Base-by-base conservation (phyloP, 2,113 vertebrate genomes). In the Rafetus swinhoei region DNA sequence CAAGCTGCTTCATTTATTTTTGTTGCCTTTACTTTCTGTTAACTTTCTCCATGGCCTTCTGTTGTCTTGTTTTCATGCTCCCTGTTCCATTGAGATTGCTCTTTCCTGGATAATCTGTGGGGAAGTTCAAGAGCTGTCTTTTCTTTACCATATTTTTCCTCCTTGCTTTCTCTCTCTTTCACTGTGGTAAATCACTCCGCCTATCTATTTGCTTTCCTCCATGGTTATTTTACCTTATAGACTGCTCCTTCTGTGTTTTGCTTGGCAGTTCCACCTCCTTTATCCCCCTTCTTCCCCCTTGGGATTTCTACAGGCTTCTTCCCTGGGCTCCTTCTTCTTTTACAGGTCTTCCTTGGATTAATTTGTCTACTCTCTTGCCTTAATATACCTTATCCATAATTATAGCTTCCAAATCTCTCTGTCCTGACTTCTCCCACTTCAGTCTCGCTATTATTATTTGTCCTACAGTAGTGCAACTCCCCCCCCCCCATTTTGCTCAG, bases 1-100 rank as follows among this genome's bases (percentile, higher is more conserved):
- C 77, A 45, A 76, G 2, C 80, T 45, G n/a, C 24, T n/a, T 85
- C 92, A 90, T 95, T 93, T 94, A 83, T 94, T 93, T 85, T 92
- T 16, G 27, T 89, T 94, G 82, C 81, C 81, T 85, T 95, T 86
- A 85, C 82, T 93, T 95, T 50, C 55, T 96, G 82, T 65, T 88
- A 93, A 90, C 79, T 79, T 96, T 95, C 81, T 94, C 88, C 87
- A 7, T 94, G 55, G 65, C 32, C 95, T 22, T 97, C 93, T 90
- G 86, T 59, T n/a, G 22, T 84, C 60, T 57, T 11, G 76, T 72
- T 91, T 5, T 77, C 39, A 13, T 77, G 21, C 39, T 22, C 19
- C 19, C 22, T 39, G n/a, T 35, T 45, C 10, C 21, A 76, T 19
- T 76, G 35, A 76, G 39, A 76, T 76, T 25, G 35, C 39, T 7